Percentiles rank a stretch among this genome's conserved stretches.
These are phyloP conservation scores for Lymantria monacha DNA, from an alignment of 2,888 invertebrate species.

Conservation along the genomic window DNA sequence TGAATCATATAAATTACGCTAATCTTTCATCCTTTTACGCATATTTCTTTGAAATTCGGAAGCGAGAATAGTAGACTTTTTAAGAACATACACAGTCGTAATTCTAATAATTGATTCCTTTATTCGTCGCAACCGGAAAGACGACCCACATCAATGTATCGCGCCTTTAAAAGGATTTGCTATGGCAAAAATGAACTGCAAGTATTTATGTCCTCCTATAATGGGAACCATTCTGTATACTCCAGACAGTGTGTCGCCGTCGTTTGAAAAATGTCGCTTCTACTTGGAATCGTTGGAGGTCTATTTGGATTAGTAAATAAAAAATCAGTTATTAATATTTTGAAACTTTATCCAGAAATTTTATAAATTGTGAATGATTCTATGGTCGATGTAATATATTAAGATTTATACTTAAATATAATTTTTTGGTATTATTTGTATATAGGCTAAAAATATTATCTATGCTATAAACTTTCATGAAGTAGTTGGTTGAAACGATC, in stretches of 20 bases:
- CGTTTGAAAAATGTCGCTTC: slow-evolving; percentile 22
- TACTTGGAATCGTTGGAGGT: slow-evolving; percentile 41
- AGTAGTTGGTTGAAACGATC: too few species aligned
- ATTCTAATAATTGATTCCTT: slow-evolving; percentile 75
- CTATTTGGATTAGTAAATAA: slow-evolving; percentile 20
- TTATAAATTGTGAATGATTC: too few species aligned
- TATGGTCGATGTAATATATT: too few species aligned
- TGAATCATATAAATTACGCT: slow-evolving; percentile 59
- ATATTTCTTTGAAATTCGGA: slow-evolving; percentile 74
- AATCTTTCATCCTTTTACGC: slow-evolving; percentile 59
- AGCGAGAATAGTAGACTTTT: slow-evolving; percentile 56
- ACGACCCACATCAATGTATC: slow-evolving; percentile 67
- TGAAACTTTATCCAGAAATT: too few species aligned
- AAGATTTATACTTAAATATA: too few species aligned
- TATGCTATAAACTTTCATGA: too few species aligned
- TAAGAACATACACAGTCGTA: slow-evolving; percentile 54
- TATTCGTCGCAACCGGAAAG: slow-evolving; percentile 70
- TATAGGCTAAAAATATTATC: too few species aligned
- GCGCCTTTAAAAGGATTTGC: slow-evolving; percentile 71
- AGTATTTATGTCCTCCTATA: slow-evolving; percentile 53
- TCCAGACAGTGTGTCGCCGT: slow-evolving; percentile 72
- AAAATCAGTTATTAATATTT: slow-evolving; percentile 7
- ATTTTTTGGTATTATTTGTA: too few species aligned
- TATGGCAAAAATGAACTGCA: slow-evolving; percentile 60
- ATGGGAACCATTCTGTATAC: slow-evolving; percentile 41